These are phyloP conservation scores for Helostoma temminkii DNA, from an alignment of 2,797 vertebrate genomes.

Conservation along the genomic window DNA sequence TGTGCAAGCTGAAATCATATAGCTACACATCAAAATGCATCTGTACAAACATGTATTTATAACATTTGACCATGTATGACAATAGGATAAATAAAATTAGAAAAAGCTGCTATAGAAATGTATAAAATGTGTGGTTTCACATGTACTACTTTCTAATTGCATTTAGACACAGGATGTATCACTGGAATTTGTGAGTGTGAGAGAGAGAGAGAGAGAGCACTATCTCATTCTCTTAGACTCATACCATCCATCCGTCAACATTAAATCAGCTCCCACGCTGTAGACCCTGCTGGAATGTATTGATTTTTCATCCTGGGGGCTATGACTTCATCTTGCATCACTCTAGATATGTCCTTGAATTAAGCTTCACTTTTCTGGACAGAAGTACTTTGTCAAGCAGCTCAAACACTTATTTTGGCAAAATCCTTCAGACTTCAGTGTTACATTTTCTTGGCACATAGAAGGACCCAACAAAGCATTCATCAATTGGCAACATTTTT, in stretches of 20 bases:
- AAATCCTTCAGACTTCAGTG: background rate
- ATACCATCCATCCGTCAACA: conserved; percentile 46
- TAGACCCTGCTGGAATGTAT: conserved; percentile 55
- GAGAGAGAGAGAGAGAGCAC: too few species aligned
- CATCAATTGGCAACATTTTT: background rate
- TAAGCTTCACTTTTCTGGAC: conserved; percentile 18
- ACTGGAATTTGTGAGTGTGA: background rate
- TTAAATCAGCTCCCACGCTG: conserved; percentile 62
- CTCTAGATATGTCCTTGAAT: conserved; percentile 22
- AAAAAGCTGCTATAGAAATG: too few species aligned
- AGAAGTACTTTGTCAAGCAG: background rate
- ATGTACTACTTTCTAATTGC: background rate
- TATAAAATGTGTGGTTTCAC: background rate
- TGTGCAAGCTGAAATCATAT: conserved; percentile 17
- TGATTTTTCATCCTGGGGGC: conserved; percentile 73
- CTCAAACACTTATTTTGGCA: background rate
- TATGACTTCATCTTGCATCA: conserved; percentile 59
- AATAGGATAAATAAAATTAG: too few species aligned
- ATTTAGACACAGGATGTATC: background rate
- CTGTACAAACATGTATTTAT: too few species aligned
- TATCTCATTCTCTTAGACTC: conserved; percentile 17
- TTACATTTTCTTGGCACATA: background rate
- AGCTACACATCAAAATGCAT: background rate
- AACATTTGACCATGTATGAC: too few species aligned
- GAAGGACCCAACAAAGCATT: conserved; percentile 5